These are phyloP conservation scores for Gymnodraco acuticeps DNA, from an alignment of 2,797 vertebrate species.

Conservation along the genomic window DNA sequence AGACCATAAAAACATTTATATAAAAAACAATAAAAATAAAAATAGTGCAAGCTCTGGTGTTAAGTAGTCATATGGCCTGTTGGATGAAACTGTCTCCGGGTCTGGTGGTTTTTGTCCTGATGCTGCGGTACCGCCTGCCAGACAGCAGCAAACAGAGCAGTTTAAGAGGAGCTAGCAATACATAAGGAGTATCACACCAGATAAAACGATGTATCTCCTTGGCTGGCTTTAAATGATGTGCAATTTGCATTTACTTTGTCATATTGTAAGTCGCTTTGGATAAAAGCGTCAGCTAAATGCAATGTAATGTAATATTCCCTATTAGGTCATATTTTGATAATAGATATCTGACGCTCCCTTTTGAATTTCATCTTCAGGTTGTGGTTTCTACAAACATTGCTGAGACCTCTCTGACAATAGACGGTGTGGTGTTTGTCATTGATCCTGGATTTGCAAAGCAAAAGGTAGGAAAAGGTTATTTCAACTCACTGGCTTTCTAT, in stretches of 20 bases:
- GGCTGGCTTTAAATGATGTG: background rate
- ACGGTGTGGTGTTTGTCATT: conserved; percentile 98
- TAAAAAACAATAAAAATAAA: too few relatives aligned
- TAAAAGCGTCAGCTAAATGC: too few relatives aligned
- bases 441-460: conserved; percentile 99
- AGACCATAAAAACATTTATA: too few relatives aligned
- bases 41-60: too few relatives aligned
- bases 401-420: conserved; percentile 98
- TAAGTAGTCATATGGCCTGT: too few relatives aligned
- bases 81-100: too few relatives aligned
- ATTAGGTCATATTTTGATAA: background rate
- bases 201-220: background rate
- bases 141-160: too few relatives aligned
- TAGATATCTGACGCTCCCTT: background rate
- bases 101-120: too few relatives aligned
- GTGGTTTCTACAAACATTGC: conserved; percentile 99
- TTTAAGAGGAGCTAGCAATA: too few relatives aligned
- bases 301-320: too few relatives aligned
- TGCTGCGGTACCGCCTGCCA: too few relatives aligned
- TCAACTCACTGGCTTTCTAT: background rate
- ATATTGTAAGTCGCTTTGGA: too few relatives aligned
- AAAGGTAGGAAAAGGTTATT: conserved; percentile 85
- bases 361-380: conserved; percentile 83
- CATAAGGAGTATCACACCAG: background rate
- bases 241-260: background rate